Base-by-base conservation (phyloP, 1,140 invertebrate species). In the Colletes gigas region DNA sequence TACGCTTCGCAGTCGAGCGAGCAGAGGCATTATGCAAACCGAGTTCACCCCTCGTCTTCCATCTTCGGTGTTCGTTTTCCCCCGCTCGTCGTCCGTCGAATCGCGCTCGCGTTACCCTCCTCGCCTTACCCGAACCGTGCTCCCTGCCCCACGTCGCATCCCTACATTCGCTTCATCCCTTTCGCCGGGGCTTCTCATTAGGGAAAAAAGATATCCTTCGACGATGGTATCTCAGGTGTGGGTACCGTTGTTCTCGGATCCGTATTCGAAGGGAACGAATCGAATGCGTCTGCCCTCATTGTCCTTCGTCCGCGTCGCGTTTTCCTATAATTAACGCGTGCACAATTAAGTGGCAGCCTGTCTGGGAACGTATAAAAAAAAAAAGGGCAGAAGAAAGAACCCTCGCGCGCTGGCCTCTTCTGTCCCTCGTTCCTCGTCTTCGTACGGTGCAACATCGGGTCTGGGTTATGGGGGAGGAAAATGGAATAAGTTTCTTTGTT, bases 11-110 rank as follows among this genome's bases (percentile, higher is more conserved):
- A 90, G 87, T 89, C 83, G 90, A 91, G 83, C 86, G 83, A 81
- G 78, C 86, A 86, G 81, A 77, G 83, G 85, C 85, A 91, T 92
- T 92, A 92, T 91, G 90, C 91, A 92, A 92, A 92, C 91, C 86
- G 80, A 87, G 89, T 79, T 81, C 80, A 80, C 82, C 84, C 79
- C 76, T 84, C 78, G 84, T 78, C 75, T 81, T 88, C 82, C 83
- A 74, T 88, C 77, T 73, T 30, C 77, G 69, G 17, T 63, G 21
- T 67, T 83, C 81, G 65, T 66, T 63, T 10, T 57, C 67, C 60
- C 60, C 55, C 30, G 52, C 54, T 69, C 52, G 50, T 30, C 30
- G 8, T 67, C 39, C 17, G 41, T 60, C 59, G 85, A 65, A 83
- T 84, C 84, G 82, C 72, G 84, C 66, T 15, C 70, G 60, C 70